phyloP scores from a whole-genome alignment of 2,888 invertebrate genomes.

The Mythimna lalbum region DNA sequence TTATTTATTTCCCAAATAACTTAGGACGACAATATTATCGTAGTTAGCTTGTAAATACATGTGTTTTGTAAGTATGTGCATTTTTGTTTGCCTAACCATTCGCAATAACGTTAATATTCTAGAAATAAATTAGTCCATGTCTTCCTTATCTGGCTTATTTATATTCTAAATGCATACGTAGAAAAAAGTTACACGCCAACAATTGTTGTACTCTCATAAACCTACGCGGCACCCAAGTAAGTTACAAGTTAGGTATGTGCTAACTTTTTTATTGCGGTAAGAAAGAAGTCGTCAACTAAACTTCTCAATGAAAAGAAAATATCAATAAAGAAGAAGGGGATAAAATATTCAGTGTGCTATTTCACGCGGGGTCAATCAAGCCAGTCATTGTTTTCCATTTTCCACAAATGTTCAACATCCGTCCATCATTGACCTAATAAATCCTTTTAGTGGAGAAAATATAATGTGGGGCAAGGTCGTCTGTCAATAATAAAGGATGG shows the following conservation, averaged over 20 bases:
- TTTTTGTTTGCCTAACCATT: not conserved
- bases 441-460: slow-evolving; percentile 75
- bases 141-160: not conserved
- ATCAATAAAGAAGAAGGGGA: slow-evolving; percentile 43
- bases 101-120: not conserved
- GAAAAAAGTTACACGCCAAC: slow-evolving; percentile 16
- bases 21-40: not conserved
- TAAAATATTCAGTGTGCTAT: slow-evolving; percentile 22
- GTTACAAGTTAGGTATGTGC: slow-evolving; percentile 11
- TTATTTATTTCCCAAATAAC: not conserved
- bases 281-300: slow-evolving; percentile 29
- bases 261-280: slow-evolving; percentile 30
- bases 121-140: not conserved
- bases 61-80: not conserved
- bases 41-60: not conserved
- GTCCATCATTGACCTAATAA: slow-evolving; percentile 79
- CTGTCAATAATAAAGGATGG: slow-evolving; percentile 86
- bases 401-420: slow-evolving; percentile 67
- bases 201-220: slow-evolving; percentile 29
- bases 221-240: slow-evolving; percentile 6
- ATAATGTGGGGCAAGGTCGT: slow-evolving; percentile 86
- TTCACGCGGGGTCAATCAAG: slow-evolving; percentile 58
- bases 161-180: not conserved
- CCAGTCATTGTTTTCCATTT: slow-evolving; percentile 67
- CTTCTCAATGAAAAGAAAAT: slow-evolving; percentile 48